A percentile compares a stretch with the other conserved stretches of the same genome.
These are phyloP conservation scores for Acromyrmex heyeri DNA, from an alignment of 1,140 invertebrate genomes.

Conservation along the genomic window DNA sequence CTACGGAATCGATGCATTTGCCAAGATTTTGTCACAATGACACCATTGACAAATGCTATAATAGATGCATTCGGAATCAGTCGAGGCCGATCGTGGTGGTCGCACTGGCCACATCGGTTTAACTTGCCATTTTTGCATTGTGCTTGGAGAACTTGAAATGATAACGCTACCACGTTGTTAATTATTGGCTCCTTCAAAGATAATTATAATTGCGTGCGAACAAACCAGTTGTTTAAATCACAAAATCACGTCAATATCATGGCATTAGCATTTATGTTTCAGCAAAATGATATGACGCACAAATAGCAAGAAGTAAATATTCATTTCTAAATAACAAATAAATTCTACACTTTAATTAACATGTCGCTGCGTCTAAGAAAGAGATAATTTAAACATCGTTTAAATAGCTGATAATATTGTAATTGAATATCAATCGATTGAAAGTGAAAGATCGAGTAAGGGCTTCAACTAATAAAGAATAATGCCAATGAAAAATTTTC, in stretches of 20 bases:
- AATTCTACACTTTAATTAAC: slow-evolving; percentile 23
- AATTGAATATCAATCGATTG: slow-evolving; percentile 31
- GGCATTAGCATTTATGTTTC: slow-evolving; percentile 20
- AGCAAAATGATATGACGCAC: slow-evolving; percentile 1
- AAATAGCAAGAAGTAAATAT: not conserved
- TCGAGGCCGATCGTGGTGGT: slow-evolving; percentile 21
- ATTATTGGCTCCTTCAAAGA: not conserved
- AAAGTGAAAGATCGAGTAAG: not conserved
- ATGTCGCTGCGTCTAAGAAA: not conserved
- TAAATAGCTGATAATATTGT: not conserved
- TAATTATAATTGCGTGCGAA: slow-evolving; percentile 14
- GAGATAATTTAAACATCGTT: slow-evolving; percentile 17
- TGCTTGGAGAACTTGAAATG: not conserved
- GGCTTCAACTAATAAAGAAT: slow-evolving; percentile 2
- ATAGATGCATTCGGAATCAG: slow-evolving; percentile 42
- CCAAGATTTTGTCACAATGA: slow-evolving; percentile 54
- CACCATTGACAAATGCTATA: slow-evolving; percentile 29
- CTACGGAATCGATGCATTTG: not conserved
- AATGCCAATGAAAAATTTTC: slow-evolving; percentile 32
- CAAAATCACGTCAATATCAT: slow-evolving; percentile 2
- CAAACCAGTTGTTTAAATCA: slow-evolving; percentile 4
- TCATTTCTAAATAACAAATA: slow-evolving; percentile 42
- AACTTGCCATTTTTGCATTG: not conserved
- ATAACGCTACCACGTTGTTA: not conserved
- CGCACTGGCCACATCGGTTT: no score